Conservation (phyloP, 2,113 vertebrate species). For the Cephalopterus ornatus region DNA sequence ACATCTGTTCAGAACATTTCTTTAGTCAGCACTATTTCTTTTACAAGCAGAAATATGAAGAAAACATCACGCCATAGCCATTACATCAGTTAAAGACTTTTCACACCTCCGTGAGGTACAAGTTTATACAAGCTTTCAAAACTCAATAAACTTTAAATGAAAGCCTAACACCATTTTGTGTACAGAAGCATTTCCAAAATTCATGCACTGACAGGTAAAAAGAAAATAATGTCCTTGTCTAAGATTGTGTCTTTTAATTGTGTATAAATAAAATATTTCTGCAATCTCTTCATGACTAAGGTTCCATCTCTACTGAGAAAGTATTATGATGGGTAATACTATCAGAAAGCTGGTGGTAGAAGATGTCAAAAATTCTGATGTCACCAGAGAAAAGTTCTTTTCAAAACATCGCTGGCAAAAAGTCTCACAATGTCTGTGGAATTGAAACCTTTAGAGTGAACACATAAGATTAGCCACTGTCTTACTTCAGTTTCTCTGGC, state of each 20-base stretch:
- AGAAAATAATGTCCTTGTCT: not conserved
- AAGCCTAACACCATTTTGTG: not conserved
- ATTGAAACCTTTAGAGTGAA: not conserved
- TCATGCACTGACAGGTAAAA: not conserved
- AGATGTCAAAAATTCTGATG: not conserved
- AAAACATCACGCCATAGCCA: slow-evolving; percentile 36
- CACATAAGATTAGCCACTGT: not conserved
- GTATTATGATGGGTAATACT: not conserved
- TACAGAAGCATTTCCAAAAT: not conserved
- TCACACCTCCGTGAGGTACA: slow-evolving; percentile 41
- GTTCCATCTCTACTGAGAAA: not conserved
- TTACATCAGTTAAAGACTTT: slow-evolving; percentile 62
- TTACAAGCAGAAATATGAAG: slow-evolving; percentile 60
- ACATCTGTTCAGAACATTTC: slow-evolving; percentile 70
- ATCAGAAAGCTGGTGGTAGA: not conserved
- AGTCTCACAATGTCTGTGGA: not conserved
- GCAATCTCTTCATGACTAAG: not conserved
- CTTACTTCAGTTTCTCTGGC: not conserved
- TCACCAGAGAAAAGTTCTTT: not conserved
- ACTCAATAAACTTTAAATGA: slow-evolving; percentile 36
- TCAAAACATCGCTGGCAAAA: not conserved
- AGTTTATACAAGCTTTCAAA: slow-evolving; percentile 25
- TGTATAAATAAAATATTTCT: not conserved
- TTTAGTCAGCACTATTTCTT: slow-evolving; percentile 53
- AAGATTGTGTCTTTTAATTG: not conserved